phyloP scores from a whole-genome alignment of 2,888 invertebrate genomes.

The Scaptomyza tumidula region DNA sequence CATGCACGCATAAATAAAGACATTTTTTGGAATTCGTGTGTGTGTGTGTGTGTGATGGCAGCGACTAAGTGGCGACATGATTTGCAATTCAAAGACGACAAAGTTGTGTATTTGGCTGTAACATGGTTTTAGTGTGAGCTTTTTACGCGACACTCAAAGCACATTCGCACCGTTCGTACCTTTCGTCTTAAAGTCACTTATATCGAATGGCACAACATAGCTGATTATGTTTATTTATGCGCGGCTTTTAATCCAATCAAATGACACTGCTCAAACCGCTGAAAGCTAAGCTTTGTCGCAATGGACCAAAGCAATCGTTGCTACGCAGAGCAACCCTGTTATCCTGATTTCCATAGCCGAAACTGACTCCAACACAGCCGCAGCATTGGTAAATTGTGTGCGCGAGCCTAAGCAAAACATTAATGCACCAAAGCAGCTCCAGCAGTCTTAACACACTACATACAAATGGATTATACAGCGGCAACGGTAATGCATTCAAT shows the following conservation, averaged over 20 bases:
- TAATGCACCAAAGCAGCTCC: slow-evolving; percentile 35
- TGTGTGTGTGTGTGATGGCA: slow-evolving; percentile 15
- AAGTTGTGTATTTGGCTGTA: slow-evolving; percentile 51
- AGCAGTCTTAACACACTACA: slow-evolving; percentile 31
- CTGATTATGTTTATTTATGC: slow-evolving; percentile 79
- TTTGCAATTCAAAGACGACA: slow-evolving; percentile 75
- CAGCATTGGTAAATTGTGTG: slow-evolving; percentile 53
- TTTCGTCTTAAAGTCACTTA: slow-evolving; percentile 17
- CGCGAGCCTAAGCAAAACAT: slow-evolving; percentile 32
- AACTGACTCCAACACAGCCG: slow-evolving; percentile 18
- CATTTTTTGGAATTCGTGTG: slow-evolving; percentile 55
- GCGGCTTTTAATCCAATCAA: slow-evolving; percentile 74
- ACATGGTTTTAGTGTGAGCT: slow-evolving; percentile 37
- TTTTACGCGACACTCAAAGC: slow-evolving; percentile 9
- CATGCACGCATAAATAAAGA: slow-evolving; percentile 76
- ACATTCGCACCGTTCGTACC: slow-evolving; percentile 1
- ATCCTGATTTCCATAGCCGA: slow-evolving; percentile 45
- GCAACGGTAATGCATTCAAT: slow-evolving; percentile 34
- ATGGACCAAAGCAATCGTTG: slow-evolving; percentile 22
- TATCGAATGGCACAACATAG: slow-evolving; percentile 38
- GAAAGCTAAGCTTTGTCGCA: slow-evolving; percentile 61
- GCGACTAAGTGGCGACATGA: slow-evolving; percentile 54
- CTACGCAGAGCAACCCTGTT: slow-evolving; percentile 46
- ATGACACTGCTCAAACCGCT: slow-evolving; percentile 42
- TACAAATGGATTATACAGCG: background rate